Evolutionary conservation across 1,140 invertebrate species (phyloP).

Genomic region (Dendroctonus valens): DNA sequence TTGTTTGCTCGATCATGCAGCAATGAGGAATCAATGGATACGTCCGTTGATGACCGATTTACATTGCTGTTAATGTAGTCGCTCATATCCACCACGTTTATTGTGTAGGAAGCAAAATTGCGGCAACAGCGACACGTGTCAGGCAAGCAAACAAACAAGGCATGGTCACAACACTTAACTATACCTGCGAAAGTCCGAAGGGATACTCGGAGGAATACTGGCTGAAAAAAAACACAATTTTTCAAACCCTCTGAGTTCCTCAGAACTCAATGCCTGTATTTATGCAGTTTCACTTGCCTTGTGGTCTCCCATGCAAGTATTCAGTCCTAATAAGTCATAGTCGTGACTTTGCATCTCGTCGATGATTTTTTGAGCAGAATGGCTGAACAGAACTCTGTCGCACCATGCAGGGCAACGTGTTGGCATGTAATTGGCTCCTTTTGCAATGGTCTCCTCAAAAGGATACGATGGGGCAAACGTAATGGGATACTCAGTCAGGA

Average conservation of each 20-base stretch:
- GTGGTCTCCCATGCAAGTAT: constrained; percentile 96
- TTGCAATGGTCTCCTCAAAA: constrained; percentile 84
- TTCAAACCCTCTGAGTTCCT: constrained; percentile 1
- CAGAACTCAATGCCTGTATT: constrained; percentile 2
- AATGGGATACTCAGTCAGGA: constrained; percentile 85
- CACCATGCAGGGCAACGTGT: constrained; percentile 97
- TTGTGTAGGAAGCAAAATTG: constrained; percentile 57
- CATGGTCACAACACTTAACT: constrained; percentile 61
- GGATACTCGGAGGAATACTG: constrained; percentile 73
- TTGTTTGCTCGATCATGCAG: constrained; percentile 57
- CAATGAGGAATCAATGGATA: constrained; percentile 50
- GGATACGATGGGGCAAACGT: constrained; percentile 94
- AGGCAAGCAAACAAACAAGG: constrained; percentile 51
- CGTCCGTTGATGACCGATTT: constrained; percentile 38
- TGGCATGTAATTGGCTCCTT: constrained; percentile 87
- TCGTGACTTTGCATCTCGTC: constrained; percentile 50
- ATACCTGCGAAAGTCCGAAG: constrained; percentile 75
- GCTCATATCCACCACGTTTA: constrained; percentile 49
- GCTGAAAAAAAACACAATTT: constrained; percentile 63
- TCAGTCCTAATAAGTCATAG: constrained; percentile 84
- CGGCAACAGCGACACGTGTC: constrained; percentile 52
- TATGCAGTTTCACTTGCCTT: constrained; percentile 68
- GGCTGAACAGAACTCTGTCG: constrained; percentile 84
- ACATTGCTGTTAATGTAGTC: constrained; percentile 34
- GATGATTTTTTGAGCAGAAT: constrained; percentile 58